Evolutionary conservation across 2,888 invertebrate genomes (phyloP), one percentile per base, ranked within the genome.

Genomic region (Isotomurus palustris): DNA sequence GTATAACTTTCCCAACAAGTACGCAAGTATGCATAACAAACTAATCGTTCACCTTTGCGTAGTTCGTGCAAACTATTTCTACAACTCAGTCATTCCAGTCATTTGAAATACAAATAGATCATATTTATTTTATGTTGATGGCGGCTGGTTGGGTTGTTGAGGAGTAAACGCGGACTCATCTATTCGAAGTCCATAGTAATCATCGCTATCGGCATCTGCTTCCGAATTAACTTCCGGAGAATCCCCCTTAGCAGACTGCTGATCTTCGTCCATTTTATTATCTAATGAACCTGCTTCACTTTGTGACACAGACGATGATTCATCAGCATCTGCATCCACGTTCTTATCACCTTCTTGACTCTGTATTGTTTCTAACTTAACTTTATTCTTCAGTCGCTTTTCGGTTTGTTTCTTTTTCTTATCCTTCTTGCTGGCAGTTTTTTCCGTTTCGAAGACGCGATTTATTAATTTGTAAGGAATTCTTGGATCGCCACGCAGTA

Each of bases 401-500:
- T 47, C 44, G 17, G 50, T 36, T n/a, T 36, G 3, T 24, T 40
- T 49, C 41, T 57, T 56, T 47, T 62, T 58, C 24, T 53, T 49
- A 6, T 52, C 36, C 36, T 51, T 53, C 1, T 52, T 45, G 4
- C n/a, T 12, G n/a, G 27, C 32, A n/a, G 43, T 28, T 36, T 50
- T 52, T 3, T 71, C 69, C 17, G 58, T 53, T 21, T 60, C 40
- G 52, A 71, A 71, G 4, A 71, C 54, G 43, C 52, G 38, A 40
- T 68, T 58, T 8, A 69, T 56, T 17, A 53, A 41, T 17, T 62
- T 56, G 54, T 60, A 54, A 2, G 59, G 58, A 35, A 66, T 56
- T 32, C 63, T 56, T 3, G 55, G 45, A 53, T 71, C 69, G 8
- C 71, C 71, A 17, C 77, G 65, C 35, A 78, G 60, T 48, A 75